phyloP scores from a whole-genome alignment of 1,140 invertebrate genomes.

The Bombus affinis region DNA sequence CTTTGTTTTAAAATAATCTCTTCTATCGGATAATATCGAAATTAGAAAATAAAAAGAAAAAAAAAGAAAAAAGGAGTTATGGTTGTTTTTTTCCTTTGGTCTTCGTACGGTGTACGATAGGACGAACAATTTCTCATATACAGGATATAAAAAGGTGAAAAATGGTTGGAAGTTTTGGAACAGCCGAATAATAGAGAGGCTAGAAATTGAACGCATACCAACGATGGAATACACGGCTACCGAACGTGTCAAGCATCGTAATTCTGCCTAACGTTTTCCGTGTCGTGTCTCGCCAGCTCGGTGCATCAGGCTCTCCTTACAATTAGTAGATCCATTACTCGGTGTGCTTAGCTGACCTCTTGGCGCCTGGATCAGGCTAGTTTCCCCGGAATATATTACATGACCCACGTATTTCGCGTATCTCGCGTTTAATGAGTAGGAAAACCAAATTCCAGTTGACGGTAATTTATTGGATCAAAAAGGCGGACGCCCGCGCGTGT shows the following conservation, averaged over 20 bases:
- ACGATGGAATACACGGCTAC: not conserved
- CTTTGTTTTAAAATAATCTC: no score
- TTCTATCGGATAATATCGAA: no score
- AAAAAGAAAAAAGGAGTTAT: no score
- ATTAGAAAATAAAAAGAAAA: no score
- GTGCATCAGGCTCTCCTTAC: constrained; percentile 4
- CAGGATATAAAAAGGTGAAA: not conserved
- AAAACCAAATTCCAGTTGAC: constrained; percentile 6
- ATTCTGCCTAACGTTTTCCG: constrained; percentile 16
- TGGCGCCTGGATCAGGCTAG: not conserved
- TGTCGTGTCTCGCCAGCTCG: not conserved
- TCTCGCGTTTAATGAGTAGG: not conserved
- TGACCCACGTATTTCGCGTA: not conserved
- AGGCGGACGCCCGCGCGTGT: not conserved
- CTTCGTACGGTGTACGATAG: no score
- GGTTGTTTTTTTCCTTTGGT: no score
- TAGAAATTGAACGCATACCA: not conserved
- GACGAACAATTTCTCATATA: no score
- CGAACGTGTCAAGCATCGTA: constrained; percentile 5
- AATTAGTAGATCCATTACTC: constrained; percentile 33
- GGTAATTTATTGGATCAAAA: not conserved
- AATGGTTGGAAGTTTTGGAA: not conserved
- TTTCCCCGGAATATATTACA: not conserved
- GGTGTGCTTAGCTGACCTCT: not conserved
- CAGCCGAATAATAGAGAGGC: not conserved